Evolutionary conservation across 2,888 invertebrate genomes (phyloP), one percentile per base, ranked within the genome.

Genomic region (Stenurella melanura): DNA sequence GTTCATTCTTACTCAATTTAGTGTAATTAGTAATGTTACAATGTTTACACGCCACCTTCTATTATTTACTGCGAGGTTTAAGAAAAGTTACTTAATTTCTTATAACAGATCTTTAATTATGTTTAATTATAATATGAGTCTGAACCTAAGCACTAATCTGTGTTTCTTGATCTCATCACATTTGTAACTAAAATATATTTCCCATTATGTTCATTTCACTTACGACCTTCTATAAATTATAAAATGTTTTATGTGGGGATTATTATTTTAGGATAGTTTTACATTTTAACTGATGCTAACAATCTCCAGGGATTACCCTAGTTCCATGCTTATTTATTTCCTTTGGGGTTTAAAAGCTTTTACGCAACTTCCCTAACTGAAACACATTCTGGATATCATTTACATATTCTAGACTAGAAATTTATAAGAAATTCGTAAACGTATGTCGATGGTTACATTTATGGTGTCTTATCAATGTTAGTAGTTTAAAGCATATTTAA

Each of bases 311-410:
- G 26, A 56, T 56, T 57, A 69, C 69, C 34, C 69, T 56, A 57
- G 19, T 69, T 69, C 58, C 7, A 7, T 26, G 57, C 34, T 69
- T 57, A 57, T 56, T 34, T 58, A 69, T 57, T 69, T 69, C 69
- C 69, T 30, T 19, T 19, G 69, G 57, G 69, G 57, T 57, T 17
- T 56, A 58, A 34, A 30, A 69, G 34, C 54, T 69, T 15, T 38
- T 30, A 69, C 69, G 69, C 58, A 57, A 69, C 69, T 69, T 57
- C 50, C n/a, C 58, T 12, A 15, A 56, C 17, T 56, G 57, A 9
- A 50, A 12, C 50, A 21, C 54, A 67, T 50, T 67, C 12, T 69
- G 34, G 9, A 57, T 69, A 21, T 58, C 15, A 69, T 69, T 69
- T 69, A 30, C 69, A 69, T 69, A 50, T n/a, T 50, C n/a, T 50